phyloP scores from a whole-genome alignment of 1,140 invertebrate species.

The Meloidogyne exigua region DNA sequence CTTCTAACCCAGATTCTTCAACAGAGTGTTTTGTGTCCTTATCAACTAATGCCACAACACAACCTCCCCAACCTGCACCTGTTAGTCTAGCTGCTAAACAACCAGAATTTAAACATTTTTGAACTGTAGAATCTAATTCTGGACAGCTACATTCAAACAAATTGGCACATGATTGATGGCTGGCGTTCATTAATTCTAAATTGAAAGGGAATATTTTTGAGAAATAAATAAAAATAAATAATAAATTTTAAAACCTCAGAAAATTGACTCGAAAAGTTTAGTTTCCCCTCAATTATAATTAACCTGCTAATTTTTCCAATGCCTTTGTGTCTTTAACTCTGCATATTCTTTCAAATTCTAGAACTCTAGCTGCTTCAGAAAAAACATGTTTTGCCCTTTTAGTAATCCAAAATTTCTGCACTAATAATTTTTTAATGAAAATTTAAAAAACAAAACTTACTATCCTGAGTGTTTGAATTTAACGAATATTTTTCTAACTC shows the following conservation, averaged over 20 bases:
- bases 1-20: conserved; percentile 38
- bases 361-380: conserved; percentile 74
- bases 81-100: conserved; percentile 83
- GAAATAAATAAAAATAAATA: too few species aligned
- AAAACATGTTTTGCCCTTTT: conserved; percentile 86
- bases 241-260: too few species aligned
- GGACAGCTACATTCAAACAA: conserved; percentile 89
- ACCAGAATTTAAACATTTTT: conserved; percentile 73
- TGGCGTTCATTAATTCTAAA: conserved; percentile 81
- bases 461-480: conserved; percentile 70
- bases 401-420: conserved; percentile 74
- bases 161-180: conserved; percentile 79
- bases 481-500: conserved; percentile 72
- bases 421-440: conserved; percentile 36
- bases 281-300: not conserved
- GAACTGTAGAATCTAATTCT: conserved; percentile 79
- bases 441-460: conserved; percentile 31
- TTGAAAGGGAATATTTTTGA: conserved; percentile 64
- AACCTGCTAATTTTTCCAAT: conserved; percentile 13
- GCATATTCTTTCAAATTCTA: conserved; percentile 74
- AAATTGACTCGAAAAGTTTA: too few species aligned
- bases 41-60: conserved; percentile 79
- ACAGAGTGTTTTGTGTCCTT: conserved; percentile 63
- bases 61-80: conserved; percentile 86
- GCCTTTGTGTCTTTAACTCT: not conserved